These are phyloP conservation scores for Cataglyphis livida DNA, from an alignment of 2,888 invertebrate species.

Conservation along the genomic window DNA sequence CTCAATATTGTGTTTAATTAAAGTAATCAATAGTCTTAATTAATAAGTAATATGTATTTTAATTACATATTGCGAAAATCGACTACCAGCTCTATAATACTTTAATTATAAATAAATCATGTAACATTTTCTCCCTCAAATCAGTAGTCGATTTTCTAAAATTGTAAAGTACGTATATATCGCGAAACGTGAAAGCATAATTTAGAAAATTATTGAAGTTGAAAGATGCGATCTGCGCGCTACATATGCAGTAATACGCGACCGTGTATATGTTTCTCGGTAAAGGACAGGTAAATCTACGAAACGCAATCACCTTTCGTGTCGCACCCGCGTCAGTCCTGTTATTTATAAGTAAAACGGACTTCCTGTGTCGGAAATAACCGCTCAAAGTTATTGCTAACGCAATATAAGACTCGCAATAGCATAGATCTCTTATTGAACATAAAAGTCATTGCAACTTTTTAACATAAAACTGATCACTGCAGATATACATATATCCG, in stretches of 20 bases:
- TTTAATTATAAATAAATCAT: slow-evolving; percentile 4
- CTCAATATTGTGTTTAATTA: neutral
- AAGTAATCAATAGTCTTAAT: neutral
- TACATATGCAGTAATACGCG: neutral
- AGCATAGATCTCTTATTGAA: slow-evolving; percentile 17
- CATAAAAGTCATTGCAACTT: neutral
- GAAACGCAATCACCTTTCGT: slow-evolving; percentile 41
- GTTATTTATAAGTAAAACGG: slow-evolving; percentile 45
- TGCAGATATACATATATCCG: neutral
- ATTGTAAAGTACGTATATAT: neutral
- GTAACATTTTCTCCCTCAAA: neutral
- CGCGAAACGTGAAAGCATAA: neutral
- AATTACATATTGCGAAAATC: neutral
- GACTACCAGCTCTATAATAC: neutral
- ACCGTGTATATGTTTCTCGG: slow-evolving; percentile 12
- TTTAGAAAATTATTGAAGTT: slow-evolving; percentile 31
- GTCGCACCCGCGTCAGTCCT: slow-evolving; percentile 37
- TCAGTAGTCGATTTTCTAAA: slow-evolving; percentile 2
- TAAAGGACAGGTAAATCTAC: slow-evolving; percentile 15
- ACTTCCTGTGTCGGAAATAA: slow-evolving; percentile 45
- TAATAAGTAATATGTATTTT: neutral
- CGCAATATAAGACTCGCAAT: slow-evolving; percentile 11
- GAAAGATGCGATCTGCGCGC: neutral
- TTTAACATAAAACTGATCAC: neutral
- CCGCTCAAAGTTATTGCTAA: slow-evolving; percentile 28